Percentiles rank a stretch among this genome's conserved stretches.
Evolutionary conservation across 2,888 invertebrate genomes (phyloP).

Genomic region (Ectropis crepuscularia): DNA sequence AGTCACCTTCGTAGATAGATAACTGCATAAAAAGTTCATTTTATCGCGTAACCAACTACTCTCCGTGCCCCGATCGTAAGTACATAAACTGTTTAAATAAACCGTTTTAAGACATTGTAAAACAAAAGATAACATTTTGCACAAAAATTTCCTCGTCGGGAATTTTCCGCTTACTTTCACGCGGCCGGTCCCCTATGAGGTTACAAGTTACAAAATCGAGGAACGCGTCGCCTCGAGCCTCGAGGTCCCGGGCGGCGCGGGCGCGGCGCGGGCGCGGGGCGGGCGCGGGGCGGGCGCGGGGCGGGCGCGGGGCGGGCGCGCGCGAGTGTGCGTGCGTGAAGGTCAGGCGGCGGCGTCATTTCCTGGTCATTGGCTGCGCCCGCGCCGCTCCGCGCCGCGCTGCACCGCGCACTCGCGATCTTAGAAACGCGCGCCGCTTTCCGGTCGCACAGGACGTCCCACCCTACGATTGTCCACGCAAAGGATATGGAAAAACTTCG

Average conservation of each 20-base stretch:
- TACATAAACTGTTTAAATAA: constrained; percentile 24
- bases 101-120: constrained; percentile 32
- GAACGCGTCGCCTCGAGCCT: constrained; percentile 30
- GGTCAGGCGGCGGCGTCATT: constrained; percentile 83
- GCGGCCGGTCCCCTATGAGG: not conserved
- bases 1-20: constrained; percentile 66
- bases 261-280: constrained; percentile 39
- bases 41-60: constrained; percentile 22
- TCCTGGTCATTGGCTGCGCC: constrained; percentile 82
- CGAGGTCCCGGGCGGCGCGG: constrained; percentile 25
- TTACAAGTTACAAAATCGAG: constrained; percentile 39
- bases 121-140: constrained; percentile 42
- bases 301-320: constrained; percentile 41
- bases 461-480: constrained; percentile 57
- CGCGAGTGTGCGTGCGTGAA: constrained; percentile 63
- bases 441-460: constrained; percentile 72
- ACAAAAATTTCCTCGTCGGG: constrained; percentile 29
- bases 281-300: constrained; percentile 53
- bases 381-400: constrained; percentile 54
- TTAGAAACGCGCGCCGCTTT: constrained; percentile 68
- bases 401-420: constrained; percentile 53
- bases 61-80: constrained; percentile 20
- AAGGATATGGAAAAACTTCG: constrained; percentile 55
- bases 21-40: constrained; percentile 47
- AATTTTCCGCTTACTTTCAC: constrained; percentile 25